Evolutionary conservation across 1,140 invertebrate species (phyloP).

Genomic region (Forficula auricularia): DNA sequence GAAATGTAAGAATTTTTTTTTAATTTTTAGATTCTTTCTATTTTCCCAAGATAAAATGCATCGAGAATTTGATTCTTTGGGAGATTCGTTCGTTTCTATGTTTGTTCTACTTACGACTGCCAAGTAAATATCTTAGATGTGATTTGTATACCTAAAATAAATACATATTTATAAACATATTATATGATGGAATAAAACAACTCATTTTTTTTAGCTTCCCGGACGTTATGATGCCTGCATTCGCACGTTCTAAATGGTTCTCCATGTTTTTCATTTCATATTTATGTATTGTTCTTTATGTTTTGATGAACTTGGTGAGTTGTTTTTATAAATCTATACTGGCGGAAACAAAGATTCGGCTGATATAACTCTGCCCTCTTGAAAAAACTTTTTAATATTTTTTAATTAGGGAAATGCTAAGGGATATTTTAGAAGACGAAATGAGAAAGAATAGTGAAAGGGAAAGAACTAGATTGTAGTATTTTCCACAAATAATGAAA

Average conservation of each 20-base stretch:
- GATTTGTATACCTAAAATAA: neutral
- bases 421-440: no score
- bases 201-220: conserved; percentile 49
- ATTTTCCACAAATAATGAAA: no score
- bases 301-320: conserved; percentile 56
- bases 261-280: conserved; percentile 78
- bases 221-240: conserved; percentile 87
- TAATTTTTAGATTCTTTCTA: conserved; percentile 53
- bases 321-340: conserved; percentile 1
- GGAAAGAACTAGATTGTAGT: no score
- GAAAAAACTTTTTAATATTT: no score
- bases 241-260: conserved; percentile 59
- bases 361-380: no score
- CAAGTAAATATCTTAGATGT: conserved; percentile 66
- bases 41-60: conserved; percentile 55
- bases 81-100: conserved; percentile 72
- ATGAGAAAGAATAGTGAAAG: no score
- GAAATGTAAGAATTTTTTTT: no score
- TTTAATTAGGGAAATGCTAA: no score
- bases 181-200: conserved; percentile 1
- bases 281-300: conserved; percentile 66
- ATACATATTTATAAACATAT: conserved; percentile 2
- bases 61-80: conserved; percentile 58
- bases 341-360: no score
- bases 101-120: conserved; percentile 81